These are phyloP conservation scores for Takifugu bimaculatus DNA, from an alignment of 2,113 vertebrate species.

Conservation along the genomic window DNA sequence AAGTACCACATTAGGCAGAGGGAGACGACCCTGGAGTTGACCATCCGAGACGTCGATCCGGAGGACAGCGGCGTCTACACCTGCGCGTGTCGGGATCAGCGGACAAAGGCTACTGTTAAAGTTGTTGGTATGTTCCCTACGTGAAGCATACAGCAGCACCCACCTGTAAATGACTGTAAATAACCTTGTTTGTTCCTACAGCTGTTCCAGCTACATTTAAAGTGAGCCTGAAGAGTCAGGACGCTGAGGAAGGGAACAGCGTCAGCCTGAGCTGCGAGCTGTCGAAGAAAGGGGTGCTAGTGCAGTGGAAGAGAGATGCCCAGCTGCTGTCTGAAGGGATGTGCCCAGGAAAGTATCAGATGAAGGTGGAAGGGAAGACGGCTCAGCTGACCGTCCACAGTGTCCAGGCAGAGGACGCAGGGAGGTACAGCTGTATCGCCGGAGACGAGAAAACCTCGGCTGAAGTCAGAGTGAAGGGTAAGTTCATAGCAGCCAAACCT, in stretches of 20 bases:
- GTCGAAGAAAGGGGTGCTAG: conserved; percentile 69
- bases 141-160: neutral
- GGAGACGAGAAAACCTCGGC: conserved; percentile 79
- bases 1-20: conserved; percentile 83
- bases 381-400: conserved; percentile 73
- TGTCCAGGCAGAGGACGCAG: conserved; percentile 68
- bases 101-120: conserved; percentile 75
- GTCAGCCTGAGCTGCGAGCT: conserved; percentile 74
- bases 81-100: conserved; percentile 75
- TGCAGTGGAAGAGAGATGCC: conserved; percentile 79
- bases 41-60: conserved; percentile 71
- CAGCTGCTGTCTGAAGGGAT: conserved; percentile 57
- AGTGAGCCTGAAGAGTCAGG: conserved; percentile 74
- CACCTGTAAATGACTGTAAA: neutral
- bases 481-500: conserved; percentile 18
- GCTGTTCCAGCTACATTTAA: conserved; percentile 73
- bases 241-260: conserved; percentile 71
- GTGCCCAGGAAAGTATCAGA: conserved; percentile 68
- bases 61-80: conserved; percentile 80
- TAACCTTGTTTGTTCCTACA: conserved; percentile 29
- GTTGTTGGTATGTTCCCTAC: conserved; percentile 73
- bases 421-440: conserved; percentile 79
- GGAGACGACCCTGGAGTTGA: conserved; percentile 72
- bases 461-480: conserved; percentile 81
- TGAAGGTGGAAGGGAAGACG: conserved; percentile 69